Base-by-base conservation (phyloP, 1,140 invertebrate genomes). In the Trichonephila inaurata region DNA sequence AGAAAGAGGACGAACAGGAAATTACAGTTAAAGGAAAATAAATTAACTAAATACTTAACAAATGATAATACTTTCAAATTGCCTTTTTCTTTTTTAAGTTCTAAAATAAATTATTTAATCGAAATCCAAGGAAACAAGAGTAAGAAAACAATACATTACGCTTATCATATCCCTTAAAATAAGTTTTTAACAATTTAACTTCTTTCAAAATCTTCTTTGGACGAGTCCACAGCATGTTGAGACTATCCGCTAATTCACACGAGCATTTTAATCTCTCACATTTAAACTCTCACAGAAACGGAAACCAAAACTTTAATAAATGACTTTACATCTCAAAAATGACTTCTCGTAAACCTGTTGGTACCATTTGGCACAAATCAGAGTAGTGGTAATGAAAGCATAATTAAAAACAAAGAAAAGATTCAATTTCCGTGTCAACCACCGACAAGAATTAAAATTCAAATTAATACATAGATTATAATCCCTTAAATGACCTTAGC, bases 161-260 rank as follows among this genome's bases (percentile, higher is more conserved):
- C 18, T 77, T 77, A 33, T 77, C 72, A 77, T 77, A 77, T 40
- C 72, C 72, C 33, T 77, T 77, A 77, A 77, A 77, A 19, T 77
- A 77, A 28, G 24, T 18, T 40, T 77, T 77, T 1, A 77, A 77
- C 18, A 77, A 16, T 77, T 14, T 12, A 18, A 77, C 14, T 19
- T 77, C 72, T 77, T 77, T 77, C 72, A 77, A 33, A 77, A 77
- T 33, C 33, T 77, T 77, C 18, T 77, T 77, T 12, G 72, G 72
- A 77, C 72, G 72, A 77, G 72, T 77, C 72, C 72, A 77, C 28
- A 77, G 33, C 72, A 77, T 77, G 14, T 5, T 77, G 72, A 28
- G 28, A 28, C 4, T 18, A 33, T 18, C 2, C 69, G 28, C 69
- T 18, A 33, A 77, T 18, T 77, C 28, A 77, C 14, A 28, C 6